Base-by-base conservation (phyloP, 2,888 invertebrate genomes). In the Cataglyphis livida region DNA sequence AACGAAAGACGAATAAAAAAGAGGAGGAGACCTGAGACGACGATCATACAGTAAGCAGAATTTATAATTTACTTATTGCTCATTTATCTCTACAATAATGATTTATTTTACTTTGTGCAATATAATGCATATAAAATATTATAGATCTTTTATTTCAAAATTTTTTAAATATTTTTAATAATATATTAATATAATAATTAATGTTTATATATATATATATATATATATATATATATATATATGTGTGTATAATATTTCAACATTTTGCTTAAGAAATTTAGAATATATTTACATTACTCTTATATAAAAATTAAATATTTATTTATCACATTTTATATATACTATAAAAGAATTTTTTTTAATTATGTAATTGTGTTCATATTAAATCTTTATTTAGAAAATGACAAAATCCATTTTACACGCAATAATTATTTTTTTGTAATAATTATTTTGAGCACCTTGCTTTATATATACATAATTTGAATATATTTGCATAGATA, bases 141-240 rank as follows among this genome's bases (percentile, higher is more conserved):
- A 4, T n/a, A 51, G 48, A 51, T 2, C 7, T 51, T 51, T 51
- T n/a, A 51, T n/a, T 51, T 51, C 7, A 7, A 51, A 51, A n/a
- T 51, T 51, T n/a, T 51, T 2, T 1, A n/a, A 51, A 51, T 51
- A 51, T n/a, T 51, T 51, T 7, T 51, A 51, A n/a, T n/a, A 51
- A 5, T 48, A 51, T 48, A 18, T 51, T 15, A n/a, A 12, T 44
- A 12, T 44, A 15, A 51, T n/a, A 51, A 48, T 48, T 48, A 6
- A 48, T 48, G 1, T n/a, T 18, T 48, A 18, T 48, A 18, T 48
- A 18, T 18, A 48, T 6, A 48, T 21, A n/a, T n/a, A n/a, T 65
- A 9, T 10, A 25, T 10, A 54, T 61, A 75, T 32, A 41, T 57
- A 54, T 66, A 70, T 51, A 75, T 66, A 25, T 25, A 25, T 25